phyloP scores from a whole-genome alignment of 1,140 invertebrate species.

The Helicorthomorpha holstii region DNA sequence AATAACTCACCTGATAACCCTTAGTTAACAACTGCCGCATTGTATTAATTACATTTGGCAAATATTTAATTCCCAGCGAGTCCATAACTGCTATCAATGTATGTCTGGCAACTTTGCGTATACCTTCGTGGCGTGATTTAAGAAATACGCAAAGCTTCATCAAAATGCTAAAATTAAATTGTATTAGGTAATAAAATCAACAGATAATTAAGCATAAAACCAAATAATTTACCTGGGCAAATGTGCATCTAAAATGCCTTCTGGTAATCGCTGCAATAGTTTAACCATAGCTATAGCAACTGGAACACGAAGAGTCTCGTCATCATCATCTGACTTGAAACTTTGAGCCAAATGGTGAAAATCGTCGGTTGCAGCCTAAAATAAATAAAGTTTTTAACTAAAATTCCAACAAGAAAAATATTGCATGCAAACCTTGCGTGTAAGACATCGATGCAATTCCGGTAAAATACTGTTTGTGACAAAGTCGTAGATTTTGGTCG shows the following conservation, averaged over 20 bases:
- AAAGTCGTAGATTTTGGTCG: constrained; percentile 49
- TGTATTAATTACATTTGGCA: constrained; percentile 60
- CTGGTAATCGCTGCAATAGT: constrained; percentile 69
- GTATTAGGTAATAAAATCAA: constrained; percentile 4
- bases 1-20: constrained; percentile 56
- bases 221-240: constrained; percentile 49
- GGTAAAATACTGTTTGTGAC: constrained; percentile 43
- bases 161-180: constrained; percentile 47
- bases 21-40: constrained; percentile 58
- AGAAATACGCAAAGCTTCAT: constrained; percentile 77
- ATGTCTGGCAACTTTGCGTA: constrained; percentile 65
- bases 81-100: constrained; percentile 76
- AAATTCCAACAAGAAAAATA: constrained; percentile 4
- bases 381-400: constrained; percentile 7
- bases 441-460: constrained; percentile 41
- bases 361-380: constrained; percentile 44
- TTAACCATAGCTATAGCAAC: constrained; percentile 84
- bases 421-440: constrained; percentile 28
- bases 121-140: constrained; percentile 72
- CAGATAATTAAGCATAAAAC: background rate
- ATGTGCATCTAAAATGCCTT: constrained; percentile 45
- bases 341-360: constrained; percentile 52
- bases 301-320: constrained; percentile 76
- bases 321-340: constrained; percentile 39
- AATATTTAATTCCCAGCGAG: constrained; percentile 62